Conservation (phyloP, 2,888 invertebrate genomes). For the Urechis unicinctus region DNA sequence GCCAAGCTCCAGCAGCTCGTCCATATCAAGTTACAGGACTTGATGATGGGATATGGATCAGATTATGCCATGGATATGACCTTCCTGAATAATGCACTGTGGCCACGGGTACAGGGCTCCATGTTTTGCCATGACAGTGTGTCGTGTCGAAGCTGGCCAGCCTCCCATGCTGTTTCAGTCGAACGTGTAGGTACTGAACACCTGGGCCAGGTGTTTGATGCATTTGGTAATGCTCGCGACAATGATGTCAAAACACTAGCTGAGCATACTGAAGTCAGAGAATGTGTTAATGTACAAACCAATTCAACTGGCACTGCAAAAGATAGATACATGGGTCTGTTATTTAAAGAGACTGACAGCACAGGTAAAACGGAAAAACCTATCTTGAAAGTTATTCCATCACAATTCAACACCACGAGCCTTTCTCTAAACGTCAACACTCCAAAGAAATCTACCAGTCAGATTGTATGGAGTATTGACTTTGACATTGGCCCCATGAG, state of each 20-base stretch:
- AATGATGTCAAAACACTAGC: constrained; percentile 10
- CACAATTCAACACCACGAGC: too few relatives aligned
- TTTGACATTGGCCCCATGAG: background rate
- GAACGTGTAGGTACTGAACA: constrained; percentile 14
- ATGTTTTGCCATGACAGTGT: constrained; percentile 18
- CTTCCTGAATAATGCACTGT: constrained; percentile 13
- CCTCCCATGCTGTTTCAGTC: constrained; percentile 13
- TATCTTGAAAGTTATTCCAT: background rate
- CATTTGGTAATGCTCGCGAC: constrained; percentile 15
- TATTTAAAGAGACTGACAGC: background rate
- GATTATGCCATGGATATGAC: constrained; percentile 15
- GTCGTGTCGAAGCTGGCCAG: constrained; percentile 14
- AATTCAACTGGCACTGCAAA: background rate
- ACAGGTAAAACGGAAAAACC: background rate
- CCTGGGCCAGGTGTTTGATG: constrained; percentile 17
- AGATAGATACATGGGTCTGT: background rate
- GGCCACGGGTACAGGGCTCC: constrained; percentile 11
- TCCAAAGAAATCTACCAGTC: too few relatives aligned
- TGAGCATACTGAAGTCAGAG: background rate
- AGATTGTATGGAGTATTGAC: constrained; percentile 5
- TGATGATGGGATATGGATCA: constrained; percentile 14
- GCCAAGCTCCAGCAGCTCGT: constrained; percentile 7
- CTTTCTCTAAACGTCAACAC: too few relatives aligned
- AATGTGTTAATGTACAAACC: constrained; percentile 1
- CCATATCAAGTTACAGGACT: constrained; percentile 5